Conservation (phyloP, 2,113 vertebrate species). For the Casuarius casuarius region DNA sequence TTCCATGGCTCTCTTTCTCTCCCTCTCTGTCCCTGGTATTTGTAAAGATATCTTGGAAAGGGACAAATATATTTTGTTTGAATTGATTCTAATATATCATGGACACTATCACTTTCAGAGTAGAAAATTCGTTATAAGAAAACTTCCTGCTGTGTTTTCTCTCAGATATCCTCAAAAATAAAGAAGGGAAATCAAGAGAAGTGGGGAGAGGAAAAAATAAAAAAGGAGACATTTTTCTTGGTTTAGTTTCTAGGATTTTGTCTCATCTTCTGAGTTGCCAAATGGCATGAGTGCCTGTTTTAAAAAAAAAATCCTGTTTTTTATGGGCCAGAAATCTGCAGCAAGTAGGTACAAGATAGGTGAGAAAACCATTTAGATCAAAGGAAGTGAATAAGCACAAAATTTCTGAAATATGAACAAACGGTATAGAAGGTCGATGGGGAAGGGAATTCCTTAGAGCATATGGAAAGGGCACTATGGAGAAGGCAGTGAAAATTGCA, state of each 20-base stretch:
- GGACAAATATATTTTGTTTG: slow-evolving; percentile 3
- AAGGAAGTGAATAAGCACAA: neutral
- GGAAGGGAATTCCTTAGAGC: neutral
- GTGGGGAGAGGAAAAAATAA: neutral
- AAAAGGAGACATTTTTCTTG: neutral
- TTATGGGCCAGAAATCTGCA: neutral
- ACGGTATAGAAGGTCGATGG: neutral
- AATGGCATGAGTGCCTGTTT: neutral
- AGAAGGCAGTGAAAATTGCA: neutral
- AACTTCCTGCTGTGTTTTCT: slow-evolving; percentile 38
- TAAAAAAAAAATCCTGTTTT: neutral
- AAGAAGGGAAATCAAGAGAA: slow-evolving; percentile 8
- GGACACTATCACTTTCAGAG: neutral
- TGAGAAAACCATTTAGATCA: neutral
- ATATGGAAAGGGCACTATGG: neutral
- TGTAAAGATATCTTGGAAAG: slow-evolving; percentile 8
- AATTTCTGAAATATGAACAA: neutral
- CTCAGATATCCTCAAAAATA: slow-evolving; percentile 28
- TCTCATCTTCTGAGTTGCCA: neutral
- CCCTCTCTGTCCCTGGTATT: neutral
- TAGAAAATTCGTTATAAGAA: slow-evolving; percentile 17
- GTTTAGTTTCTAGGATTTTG: slow-evolving; percentile 1
- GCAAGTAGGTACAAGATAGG: neutral
- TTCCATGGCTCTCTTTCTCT: neutral
- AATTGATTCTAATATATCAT: slow-evolving; percentile 1